Percentiles rank a stretch among this genome's conserved stretches.
Conservation (phyloP, 2,888 invertebrate species). For the Temnothorax rugatulus region DNA sequence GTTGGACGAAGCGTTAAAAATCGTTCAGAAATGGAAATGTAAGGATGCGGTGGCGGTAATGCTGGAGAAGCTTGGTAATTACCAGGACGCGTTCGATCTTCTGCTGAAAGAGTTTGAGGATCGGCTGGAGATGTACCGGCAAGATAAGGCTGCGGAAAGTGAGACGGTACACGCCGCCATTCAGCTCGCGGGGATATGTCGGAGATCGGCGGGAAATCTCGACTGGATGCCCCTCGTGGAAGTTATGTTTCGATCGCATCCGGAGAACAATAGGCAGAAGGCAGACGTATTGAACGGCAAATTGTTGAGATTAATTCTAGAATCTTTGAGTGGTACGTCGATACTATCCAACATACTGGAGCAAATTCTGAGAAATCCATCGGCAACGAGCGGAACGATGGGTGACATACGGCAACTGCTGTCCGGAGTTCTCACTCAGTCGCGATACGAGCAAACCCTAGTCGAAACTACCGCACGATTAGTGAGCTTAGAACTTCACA, state of each 20-base stretch:
- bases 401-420: conserved; percentile 89
- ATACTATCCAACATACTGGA: conserved; percentile 88
- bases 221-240: conserved; percentile 85
- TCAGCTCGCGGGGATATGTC: conserved; percentile 82
- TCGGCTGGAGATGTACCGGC: conserved; percentile 78
- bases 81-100: conserved; percentile 90
- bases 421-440: conserved; percentile 91
- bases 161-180: conserved; percentile 78
- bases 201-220: conserved; percentile 83
- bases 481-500: conserved; percentile 91
- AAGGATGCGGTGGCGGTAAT: conserved; percentile 91
- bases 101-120: conserved; percentile 86
- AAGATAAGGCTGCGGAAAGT: conserved; percentile 75
- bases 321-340: conserved; percentile 84
- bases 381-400: conserved; percentile 87
- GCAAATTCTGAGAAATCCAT: conserved; percentile 87
- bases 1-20: conserved; percentile 89
- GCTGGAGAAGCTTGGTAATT: conserved; percentile 92
- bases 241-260: conserved; percentile 80
- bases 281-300: conserved; percentile 81
- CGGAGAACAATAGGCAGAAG: conserved; percentile 76
- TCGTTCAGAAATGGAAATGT: conserved; percentile 89
- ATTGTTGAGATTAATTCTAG: conserved; percentile 83
- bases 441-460: conserved; percentile 91
- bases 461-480: conserved; percentile 90